A percentile compares a stretch with the other conserved stretches of the same genome.
Evolutionary conservation across 2,113 vertebrate species (phyloP).

Genomic region (Pithys albifrons): DNA sequence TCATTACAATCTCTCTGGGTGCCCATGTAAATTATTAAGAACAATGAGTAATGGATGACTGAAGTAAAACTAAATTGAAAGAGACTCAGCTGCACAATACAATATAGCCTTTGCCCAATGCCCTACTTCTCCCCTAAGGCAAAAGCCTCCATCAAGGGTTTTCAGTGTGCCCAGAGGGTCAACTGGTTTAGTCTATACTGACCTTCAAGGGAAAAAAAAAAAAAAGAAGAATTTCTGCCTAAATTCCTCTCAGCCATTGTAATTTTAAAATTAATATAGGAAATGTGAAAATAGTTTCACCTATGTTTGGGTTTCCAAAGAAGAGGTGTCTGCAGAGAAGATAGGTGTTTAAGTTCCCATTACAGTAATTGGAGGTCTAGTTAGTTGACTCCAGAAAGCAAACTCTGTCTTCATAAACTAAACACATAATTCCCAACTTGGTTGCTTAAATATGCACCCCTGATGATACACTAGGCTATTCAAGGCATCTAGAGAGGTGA

Average conservation of each 20-base stretch:
- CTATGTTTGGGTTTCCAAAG: not conserved
- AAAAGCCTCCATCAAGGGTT: not conserved
- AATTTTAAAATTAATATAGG: not conserved
- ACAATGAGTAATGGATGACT: not conserved
- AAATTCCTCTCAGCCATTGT: not conserved
- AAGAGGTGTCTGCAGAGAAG: not conserved
- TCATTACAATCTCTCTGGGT: not conserved
- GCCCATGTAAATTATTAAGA: constrained; percentile 27
- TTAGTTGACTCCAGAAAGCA: not conserved
- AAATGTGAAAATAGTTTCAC: not conserved
- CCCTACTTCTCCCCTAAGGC: not conserved
- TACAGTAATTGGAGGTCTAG: too few species aligned
- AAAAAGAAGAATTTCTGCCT: not conserved
- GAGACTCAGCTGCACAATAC: not conserved
- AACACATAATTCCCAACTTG: accelerated
- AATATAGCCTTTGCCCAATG: not conserved
- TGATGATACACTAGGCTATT: not conserved
- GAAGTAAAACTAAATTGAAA: constrained; percentile 20
- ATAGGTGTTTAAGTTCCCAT: not conserved
- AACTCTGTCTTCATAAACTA: not conserved
- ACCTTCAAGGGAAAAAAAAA: not conserved
- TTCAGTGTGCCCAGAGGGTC: not conserved
- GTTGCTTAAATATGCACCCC: not conserved
- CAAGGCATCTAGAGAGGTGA: not conserved
- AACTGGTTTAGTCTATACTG: not conserved